Conservation (phyloP, 2,888 invertebrate genomes). For the Lochmaea crataegi region DNA sequence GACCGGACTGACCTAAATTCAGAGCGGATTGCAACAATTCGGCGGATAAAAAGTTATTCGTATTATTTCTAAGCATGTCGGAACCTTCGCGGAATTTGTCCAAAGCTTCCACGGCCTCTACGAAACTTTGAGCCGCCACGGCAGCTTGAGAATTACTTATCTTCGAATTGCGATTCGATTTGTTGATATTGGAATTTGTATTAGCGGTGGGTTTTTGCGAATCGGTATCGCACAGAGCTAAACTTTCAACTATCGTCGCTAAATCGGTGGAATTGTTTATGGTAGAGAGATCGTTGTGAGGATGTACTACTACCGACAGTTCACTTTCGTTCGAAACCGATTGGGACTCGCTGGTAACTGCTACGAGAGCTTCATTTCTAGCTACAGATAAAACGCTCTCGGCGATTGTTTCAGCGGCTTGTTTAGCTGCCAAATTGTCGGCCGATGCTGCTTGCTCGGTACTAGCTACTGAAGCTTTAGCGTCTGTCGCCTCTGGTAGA, state of each 20-base stretch:
- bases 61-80: constrained; percentile 81
- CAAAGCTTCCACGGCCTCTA: constrained; percentile 73
- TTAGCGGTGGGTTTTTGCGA: constrained; percentile 51
- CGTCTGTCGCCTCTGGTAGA: constrained; percentile 89
- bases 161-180: constrained; percentile 59
- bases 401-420: constrained; percentile 90
- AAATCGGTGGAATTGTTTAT: constrained; percentile 81
- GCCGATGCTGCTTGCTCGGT: constrained; percentile 97
- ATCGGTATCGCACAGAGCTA: constrained; percentile 73
- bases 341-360: constrained; percentile 66
- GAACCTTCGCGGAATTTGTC: constrained; percentile 77
- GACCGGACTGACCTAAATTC: constrained; percentile 56
- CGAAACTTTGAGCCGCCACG: constrained; percentile 63
- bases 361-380: constrained; percentile 76
- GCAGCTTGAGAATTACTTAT: constrained; percentile 57
- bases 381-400: constrained; percentile 83
- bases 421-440: constrained; percentile 88
- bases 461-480: constrained; percentile 84
- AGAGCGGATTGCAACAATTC: constrained; percentile 65
- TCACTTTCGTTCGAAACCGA: constrained; percentile 69
- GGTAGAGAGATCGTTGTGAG: constrained; percentile 74
- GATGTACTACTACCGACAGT: constrained; percentile 71
- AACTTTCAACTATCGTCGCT: constrained; percentile 87
- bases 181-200: constrained; percentile 59
- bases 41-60: constrained; percentile 81